These are phyloP conservation scores for Cryptocheilus praepositus DNA, from an alignment of 2,888 invertebrate species.

Conservation along the genomic window DNA sequence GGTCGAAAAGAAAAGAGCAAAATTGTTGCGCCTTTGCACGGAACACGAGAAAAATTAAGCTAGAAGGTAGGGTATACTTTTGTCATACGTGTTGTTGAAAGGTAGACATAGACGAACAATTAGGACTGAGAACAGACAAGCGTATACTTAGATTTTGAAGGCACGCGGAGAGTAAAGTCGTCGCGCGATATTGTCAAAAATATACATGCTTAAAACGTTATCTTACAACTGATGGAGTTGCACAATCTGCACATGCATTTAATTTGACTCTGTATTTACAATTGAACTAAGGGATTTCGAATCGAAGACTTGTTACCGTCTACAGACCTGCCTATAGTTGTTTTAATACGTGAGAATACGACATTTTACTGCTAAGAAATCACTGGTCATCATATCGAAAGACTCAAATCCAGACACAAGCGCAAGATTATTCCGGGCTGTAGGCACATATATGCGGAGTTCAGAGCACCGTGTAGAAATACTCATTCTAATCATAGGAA, in stretches of 20 bases:
- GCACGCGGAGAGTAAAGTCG: constrained; percentile 19
- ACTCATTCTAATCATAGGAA: constrained; percentile 73
- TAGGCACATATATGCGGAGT: constrained; percentile 56
- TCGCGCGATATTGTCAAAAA: constrained; percentile 48
- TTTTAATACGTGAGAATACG: too few species aligned
- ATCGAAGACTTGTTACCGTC: constrained; percentile 23
- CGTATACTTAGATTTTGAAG: constrained; percentile 8
- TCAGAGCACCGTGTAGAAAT: constrained; percentile 66
- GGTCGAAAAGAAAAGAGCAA: not conserved
- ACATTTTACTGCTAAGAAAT: constrained; percentile 9
- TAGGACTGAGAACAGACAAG: not conserved
- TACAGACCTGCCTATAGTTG: too few species aligned
- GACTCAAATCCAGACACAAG: too few species aligned
- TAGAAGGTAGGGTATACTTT: not conserved
- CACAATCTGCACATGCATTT: too few species aligned
- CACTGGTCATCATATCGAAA: not conserved
- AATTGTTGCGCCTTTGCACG: not conserved
- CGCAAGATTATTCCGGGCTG: constrained; percentile 56
- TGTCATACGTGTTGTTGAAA: constrained; percentile 6
- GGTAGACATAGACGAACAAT: not conserved
- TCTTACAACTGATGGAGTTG: constrained; percentile 34
- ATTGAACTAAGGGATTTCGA: too few species aligned
- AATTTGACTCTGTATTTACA: too few species aligned
- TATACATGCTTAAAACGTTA: constrained; percentile 25
- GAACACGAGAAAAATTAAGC: not conserved